These are phyloP conservation scores for Caradrina clavipalpis DNA, from an alignment of 2,888 invertebrate genomes.

Conservation along the genomic window DNA sequence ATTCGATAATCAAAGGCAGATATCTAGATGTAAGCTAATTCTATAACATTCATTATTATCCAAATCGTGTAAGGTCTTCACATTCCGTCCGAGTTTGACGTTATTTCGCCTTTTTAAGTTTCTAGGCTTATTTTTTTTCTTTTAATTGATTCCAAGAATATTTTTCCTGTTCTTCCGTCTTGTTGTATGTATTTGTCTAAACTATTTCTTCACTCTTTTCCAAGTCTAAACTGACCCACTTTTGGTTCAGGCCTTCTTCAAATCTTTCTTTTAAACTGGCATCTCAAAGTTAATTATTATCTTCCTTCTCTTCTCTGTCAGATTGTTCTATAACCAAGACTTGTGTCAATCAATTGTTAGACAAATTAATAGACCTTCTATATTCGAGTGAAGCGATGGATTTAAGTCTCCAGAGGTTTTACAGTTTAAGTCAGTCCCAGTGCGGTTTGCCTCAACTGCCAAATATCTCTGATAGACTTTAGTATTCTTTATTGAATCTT, in stretches of 20 bases:
- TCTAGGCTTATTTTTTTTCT: neutral
- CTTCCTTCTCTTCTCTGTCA: conserved; percentile 12
- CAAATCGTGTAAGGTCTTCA: conserved; percentile 49
- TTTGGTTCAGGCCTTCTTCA: no score
- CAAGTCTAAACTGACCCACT: no score
- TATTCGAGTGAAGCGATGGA: conserved; percentile 1
- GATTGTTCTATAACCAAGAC: neutral
- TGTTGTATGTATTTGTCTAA: neutral
- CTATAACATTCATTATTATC: conserved; percentile 38
- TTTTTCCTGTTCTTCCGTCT: neutral
- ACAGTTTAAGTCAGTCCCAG: neutral
- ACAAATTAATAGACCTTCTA: conserved; percentile 10
- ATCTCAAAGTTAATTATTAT: neutral
- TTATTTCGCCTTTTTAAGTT: conserved; percentile 15
- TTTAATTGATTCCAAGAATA: neutral
- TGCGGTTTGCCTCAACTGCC: conserved; percentile 1
- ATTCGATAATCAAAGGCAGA: conserved; percentile 45
- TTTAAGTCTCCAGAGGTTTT: conserved; percentile 11
- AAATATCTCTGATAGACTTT: conserved; percentile 18
- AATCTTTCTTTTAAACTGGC: no score
- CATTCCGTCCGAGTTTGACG: conserved; percentile 60
- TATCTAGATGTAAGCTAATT: conserved; percentile 41
- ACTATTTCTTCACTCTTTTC: no score
- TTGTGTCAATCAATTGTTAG: neutral
- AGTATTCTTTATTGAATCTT: neutral